Percentiles rank a stretch among this genome's conserved stretches.
Conservation (phyloP, 2,113 vertebrate species). For the Chinchilla lanigera region DNA sequence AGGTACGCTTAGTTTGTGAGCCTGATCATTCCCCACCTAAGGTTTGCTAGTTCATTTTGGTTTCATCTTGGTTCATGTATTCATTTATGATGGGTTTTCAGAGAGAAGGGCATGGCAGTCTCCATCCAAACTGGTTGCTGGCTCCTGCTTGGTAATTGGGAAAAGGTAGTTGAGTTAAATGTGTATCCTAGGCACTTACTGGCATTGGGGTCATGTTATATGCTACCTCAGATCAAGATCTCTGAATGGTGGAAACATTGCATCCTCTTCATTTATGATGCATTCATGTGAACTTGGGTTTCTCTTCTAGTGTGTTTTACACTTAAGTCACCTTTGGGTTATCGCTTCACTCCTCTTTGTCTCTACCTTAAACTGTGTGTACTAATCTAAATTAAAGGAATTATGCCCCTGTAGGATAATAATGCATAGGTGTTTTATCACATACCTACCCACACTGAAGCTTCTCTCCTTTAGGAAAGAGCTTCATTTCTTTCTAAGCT, state of each 20-base stretch:
- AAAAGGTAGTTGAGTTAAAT: background rate
- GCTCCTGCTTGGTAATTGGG: background rate
- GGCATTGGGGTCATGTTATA: background rate
- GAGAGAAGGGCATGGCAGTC: rapidly evolving
- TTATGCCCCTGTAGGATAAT: background rate
- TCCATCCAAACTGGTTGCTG: background rate
- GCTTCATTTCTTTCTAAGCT: background rate
- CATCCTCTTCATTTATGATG: background rate
- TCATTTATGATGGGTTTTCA: background rate
- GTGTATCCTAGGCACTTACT: background rate
- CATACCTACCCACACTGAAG: background rate
- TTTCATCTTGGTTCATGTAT: background rate
- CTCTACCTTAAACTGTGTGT: background rate
- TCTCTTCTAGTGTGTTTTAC: background rate
- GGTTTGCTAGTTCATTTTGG: background rate
- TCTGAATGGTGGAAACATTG: background rate
- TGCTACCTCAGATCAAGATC: background rate
- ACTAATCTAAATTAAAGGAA: conserved; percentile 18
- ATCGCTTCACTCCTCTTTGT: background rate
- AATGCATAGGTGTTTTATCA: background rate
- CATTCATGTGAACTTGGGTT: background rate
- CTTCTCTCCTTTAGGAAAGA: conserved; percentile 22
- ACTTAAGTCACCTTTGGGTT: background rate
- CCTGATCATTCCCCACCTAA: background rate
- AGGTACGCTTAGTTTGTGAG: background rate